Conservation (phyloP, 2,113 vertebrate genomes). For the Empidonax alnorum region DNA sequence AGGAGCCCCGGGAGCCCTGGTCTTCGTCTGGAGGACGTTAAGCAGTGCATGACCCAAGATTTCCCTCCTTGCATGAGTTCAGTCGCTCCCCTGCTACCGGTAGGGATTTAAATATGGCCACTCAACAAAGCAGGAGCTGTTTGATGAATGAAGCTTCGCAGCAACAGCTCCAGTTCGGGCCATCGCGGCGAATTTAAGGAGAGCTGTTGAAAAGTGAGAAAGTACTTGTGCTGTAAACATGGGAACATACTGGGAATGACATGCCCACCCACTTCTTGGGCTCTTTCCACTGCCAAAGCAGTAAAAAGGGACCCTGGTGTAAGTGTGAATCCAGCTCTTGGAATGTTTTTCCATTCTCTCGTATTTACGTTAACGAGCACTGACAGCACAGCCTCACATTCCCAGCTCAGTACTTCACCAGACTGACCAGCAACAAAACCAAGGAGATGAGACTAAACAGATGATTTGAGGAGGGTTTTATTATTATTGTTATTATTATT, state of each 20-base stretch:
- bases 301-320: constrained; percentile 58
- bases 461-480: neutral
- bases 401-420: constrained; percentile 57
- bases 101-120: neutral
- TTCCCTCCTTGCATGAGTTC: neutral
- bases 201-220: constrained; percentile 52
- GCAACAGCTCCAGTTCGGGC: neutral
- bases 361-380: constrained; percentile 50
- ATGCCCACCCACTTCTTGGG: constrained; percentile 52
- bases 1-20: neutral
- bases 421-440: constrained; percentile 65
- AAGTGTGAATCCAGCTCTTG: constrained; percentile 51
- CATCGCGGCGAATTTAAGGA: neutral
- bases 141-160: constrained; percentile 52
- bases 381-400: constrained; percentile 58
- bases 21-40: neutral
- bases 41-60: neutral
- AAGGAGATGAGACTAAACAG: constrained; percentile 71
- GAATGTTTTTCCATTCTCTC: constrained; percentile 61
- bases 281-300: constrained; percentile 36
- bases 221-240: constrained; percentile 49
- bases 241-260: constrained; percentile 41
- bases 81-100: constrained; percentile 4
- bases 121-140: neutral
- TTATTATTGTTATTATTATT: neutral